Base-by-base conservation (phyloP, 1,140 invertebrate species). In the Caerostris extrusa region DNA sequence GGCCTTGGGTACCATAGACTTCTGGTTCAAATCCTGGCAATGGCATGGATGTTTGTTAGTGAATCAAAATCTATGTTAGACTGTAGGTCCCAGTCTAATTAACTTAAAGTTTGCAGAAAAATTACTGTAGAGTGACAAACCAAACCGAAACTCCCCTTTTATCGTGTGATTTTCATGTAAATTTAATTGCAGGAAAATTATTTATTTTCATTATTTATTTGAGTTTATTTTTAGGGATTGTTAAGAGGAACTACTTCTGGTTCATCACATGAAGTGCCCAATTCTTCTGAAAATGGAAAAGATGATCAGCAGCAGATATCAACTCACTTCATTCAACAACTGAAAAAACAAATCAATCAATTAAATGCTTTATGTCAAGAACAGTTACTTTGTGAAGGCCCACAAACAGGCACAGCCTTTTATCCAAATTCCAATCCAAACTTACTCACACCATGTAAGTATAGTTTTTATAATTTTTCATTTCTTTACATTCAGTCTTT, bases 361-460 rank as follows among this genome's bases (percentile, higher is more conserved):
- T 83, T 91, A 34, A 91, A 61, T 91, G 77, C 58, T n/a, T 83
- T 91, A 56, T 91, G 90, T n/a, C 90, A 91, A 85, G 34, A 55
- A n/a, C 17, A 61, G 53, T 56, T 91, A 57, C 71, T 56, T 7
- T 12, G 14, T 91, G 90, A 81, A 14, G 55, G n/a, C 58, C 64
- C 85, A 87, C 57, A 64, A 61, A 19, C 57, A 87, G 50, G 58
- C 8, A 17, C 58, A 10, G 64, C 61, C 64, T 87, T 61, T 50
- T 34, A 61, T 64, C 85, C 34, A 10, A 61, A 57, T 12, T 50
- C 7, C 60, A 87, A 61, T 64, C 85, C 57, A 61, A 87, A 87
- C 64, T 87, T 60, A 53, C 58, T 87, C 3, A 34, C 34, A 19
- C 17, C 64, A 56, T 90, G 88, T 90, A 56, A 56, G 12, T 71